Conservation (phyloP, 2,113 vertebrate genomes). For the Tautogolabrus adspersus region DNA sequence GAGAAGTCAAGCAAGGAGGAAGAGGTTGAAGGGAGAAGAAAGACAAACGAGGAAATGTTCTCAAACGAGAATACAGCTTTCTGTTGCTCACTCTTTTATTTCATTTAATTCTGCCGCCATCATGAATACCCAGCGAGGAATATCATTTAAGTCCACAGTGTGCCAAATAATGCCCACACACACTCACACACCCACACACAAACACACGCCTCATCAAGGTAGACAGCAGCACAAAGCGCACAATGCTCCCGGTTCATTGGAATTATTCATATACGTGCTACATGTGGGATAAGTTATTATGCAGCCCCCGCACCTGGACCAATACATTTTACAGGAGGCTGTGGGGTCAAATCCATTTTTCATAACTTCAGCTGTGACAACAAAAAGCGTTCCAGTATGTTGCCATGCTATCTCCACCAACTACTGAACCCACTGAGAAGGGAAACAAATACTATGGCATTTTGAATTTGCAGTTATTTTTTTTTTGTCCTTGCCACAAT, state of each 20-base stretch:
- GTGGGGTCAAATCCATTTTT: conserved; percentile 71
- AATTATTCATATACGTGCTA: conserved; percentile 62
- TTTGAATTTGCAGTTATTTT: conserved; percentile 48
- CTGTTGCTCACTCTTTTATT: conserved; percentile 4
- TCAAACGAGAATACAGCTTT: conserved; percentile 43
- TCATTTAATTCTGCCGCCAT: conserved; percentile 37
- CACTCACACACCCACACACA: conserved; percentile 2
- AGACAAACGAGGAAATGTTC: conserved; percentile 30
- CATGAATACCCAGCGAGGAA: conserved; percentile 48
- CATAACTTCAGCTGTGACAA: conserved; percentile 68
- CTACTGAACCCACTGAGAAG: conserved; percentile 27
- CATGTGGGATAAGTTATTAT: conserved; percentile 54
- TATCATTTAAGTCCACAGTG: conserved; percentile 31
- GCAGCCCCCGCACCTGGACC: conserved; percentile 46
- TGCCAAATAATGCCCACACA: conserved; percentile 22
- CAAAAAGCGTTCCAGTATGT: conserved; percentile 52
- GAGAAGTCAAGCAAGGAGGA: conserved; percentile 23
- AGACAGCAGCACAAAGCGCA: conserved; percentile 42
- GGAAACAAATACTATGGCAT: conserved; percentile 45
- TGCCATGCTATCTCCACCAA: conserved; percentile 29
- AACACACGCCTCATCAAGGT: conserved; percentile 24
- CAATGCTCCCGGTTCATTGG: conserved; percentile 33
- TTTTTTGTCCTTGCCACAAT: conserved; percentile 20
- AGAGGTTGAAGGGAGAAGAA: conserved; percentile 9
- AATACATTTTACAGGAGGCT: conserved; percentile 63